phyloP scores from a whole-genome alignment of 2,797 vertebrate genomes.

The Acipenser ruthenus region DNA sequence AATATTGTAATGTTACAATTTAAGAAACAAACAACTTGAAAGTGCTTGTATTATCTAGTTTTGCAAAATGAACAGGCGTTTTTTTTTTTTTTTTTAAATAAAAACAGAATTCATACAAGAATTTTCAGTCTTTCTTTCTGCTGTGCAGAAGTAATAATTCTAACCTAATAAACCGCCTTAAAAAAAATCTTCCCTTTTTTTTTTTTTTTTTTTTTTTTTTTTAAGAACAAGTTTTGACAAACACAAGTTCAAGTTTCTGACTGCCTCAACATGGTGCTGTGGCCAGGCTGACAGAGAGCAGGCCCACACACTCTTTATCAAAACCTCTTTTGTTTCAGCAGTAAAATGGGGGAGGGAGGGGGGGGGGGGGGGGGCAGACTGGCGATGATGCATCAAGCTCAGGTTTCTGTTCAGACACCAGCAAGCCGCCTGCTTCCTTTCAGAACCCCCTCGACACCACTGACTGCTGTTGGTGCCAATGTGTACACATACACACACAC shows the following conservation, averaged over 20 bases:
- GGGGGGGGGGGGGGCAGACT: constrained; percentile 18
- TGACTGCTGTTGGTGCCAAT: constrained; percentile 17
- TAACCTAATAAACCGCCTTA: no score
- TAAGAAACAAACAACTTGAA: no score
- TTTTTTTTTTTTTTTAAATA: no score
- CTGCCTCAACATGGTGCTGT: not conserved
- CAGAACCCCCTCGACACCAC: constrained; percentile 19
- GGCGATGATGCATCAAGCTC: constrained; percentile 21
- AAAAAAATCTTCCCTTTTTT: no score
- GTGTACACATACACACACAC: not conserved
- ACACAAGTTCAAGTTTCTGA: not conserved
- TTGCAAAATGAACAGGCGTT: no score
- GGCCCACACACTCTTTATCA: constrained; percentile 13
- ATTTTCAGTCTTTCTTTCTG: no score
- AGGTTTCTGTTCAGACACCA: constrained; percentile 23
- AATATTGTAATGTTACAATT: no score
- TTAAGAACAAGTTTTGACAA: not conserved
- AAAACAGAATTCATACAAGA: no score
- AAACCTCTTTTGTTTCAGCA: constrained; percentile 27
- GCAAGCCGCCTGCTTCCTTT: constrained; percentile 26
- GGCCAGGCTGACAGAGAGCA: constrained; percentile 11
- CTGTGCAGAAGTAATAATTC: no score
- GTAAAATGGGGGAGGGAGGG: constrained; percentile 20
- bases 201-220: no score
- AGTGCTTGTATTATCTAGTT: no score